These are phyloP conservation scores for Drosophila koepferae DNA, from an alignment of 2,888 invertebrate species.

Conservation along the genomic window DNA sequence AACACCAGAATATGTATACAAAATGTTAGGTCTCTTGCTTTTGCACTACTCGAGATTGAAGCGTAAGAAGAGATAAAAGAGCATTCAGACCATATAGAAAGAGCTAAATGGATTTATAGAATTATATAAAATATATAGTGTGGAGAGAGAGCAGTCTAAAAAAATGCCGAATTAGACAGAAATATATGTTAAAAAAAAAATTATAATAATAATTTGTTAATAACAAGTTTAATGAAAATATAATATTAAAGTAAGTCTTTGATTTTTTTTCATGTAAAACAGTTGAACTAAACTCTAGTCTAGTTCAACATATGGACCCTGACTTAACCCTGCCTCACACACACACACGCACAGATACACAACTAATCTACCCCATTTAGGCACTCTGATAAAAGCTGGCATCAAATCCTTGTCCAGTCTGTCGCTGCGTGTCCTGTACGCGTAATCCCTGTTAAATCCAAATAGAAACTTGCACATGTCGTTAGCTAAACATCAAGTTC, in stretches of 20 bases:
- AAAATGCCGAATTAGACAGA: too few relatives aligned
- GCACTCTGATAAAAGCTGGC: not conserved
- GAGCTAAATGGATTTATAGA: not conserved
- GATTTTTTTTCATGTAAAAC: too few relatives aligned
- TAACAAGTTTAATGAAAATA: too few relatives aligned
- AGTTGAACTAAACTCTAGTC: not conserved
- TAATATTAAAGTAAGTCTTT: too few relatives aligned
- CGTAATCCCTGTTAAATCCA: constrained; percentile 59
- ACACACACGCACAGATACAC: not conserved
- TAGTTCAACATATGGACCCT: too few relatives aligned
- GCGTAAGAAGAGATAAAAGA: not conserved
- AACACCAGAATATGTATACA: not conserved
- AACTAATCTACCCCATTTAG: constrained; percentile 1
- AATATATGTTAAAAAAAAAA: too few relatives aligned
- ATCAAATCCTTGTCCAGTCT: constrained; percentile 40
- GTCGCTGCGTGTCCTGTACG: constrained; percentile 24
- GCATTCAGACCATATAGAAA: not conserved
- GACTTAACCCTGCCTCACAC: not conserved
- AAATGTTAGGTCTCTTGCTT: not conserved
- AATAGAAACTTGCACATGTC: constrained; percentile 65
- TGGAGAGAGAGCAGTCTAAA: too few relatives aligned
- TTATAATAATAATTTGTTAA: too few relatives aligned
- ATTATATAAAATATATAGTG: not conserved
- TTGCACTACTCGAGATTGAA: not conserved
- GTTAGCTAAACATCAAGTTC: constrained; percentile 53